These are phyloP conservation scores for Caerostris extrusa DNA, from an alignment of 1,140 invertebrate species.

Conservation along the genomic window DNA sequence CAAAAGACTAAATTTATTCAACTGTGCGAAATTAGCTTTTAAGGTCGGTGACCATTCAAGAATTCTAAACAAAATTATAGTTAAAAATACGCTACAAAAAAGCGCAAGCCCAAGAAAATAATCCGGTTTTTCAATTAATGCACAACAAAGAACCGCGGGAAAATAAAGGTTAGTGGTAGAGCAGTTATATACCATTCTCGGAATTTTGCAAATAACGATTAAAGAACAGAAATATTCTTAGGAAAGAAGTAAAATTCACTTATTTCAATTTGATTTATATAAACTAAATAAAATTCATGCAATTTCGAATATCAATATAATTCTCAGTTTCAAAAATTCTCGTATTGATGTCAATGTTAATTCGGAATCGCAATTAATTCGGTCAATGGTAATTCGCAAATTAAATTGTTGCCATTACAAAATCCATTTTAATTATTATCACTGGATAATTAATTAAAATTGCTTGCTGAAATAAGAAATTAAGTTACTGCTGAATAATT, in stretches of 20 bases:
- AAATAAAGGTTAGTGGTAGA: neutral
- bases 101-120: neutral
- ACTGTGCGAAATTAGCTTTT: neutral
- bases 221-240: neutral
- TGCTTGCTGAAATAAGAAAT: too few species aligned
- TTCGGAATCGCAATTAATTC: too few species aligned
- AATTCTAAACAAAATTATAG: neutral
- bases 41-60: conserved; percentile 19
- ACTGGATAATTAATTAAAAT: too few species aligned
- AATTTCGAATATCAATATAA: neutral
- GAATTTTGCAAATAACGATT: neutral
- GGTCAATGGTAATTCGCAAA: too few species aligned
- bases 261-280: neutral
- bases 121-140: conserved; percentile 24
- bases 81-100: neutral
- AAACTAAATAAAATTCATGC: neutral
- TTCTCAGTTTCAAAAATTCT: neutral
- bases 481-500: too few species aligned
- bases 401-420: too few species aligned
- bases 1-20: neutral
- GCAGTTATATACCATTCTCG: neutral
- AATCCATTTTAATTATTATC: too few species aligned
- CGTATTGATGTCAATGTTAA: neutral
- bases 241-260: too few species aligned
- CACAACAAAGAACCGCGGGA: neutral